phyloP scores from a whole-genome alignment of 2,888 invertebrate genomes.

The Drosophila maculinotata region DNA sequence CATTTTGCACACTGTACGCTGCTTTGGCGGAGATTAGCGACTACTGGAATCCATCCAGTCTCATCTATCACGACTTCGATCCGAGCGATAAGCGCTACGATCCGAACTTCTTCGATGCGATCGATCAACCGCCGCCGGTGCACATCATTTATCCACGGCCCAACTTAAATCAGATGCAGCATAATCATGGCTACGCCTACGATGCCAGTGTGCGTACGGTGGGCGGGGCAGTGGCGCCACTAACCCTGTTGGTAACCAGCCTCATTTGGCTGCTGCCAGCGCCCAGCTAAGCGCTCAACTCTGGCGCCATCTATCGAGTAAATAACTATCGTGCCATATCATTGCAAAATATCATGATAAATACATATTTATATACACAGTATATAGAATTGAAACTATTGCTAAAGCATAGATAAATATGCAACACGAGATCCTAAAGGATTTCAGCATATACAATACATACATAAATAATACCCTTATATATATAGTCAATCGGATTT shows the following conservation, averaged over 20 bases:
- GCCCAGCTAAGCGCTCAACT: constrained; percentile 56
- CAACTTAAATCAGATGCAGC: constrained; percentile 65
- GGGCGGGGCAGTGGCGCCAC: constrained; percentile 32
- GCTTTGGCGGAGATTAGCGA: constrained; percentile 34
- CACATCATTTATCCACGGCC: constrained; percentile 90
- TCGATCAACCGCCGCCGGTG: constrained; percentile 89
- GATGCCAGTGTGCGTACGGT: constrained; percentile 29
- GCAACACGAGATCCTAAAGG: constrained; percentile 22
- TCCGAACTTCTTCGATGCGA: constrained; percentile 87
- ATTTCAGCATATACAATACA: constrained; percentile 26
- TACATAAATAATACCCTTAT: not conserved
- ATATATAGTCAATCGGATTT: constrained; percentile 28
- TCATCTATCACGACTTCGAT: constrained; percentile 87
- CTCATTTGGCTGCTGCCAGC: constrained; percentile 48
- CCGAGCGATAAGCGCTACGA: constrained; percentile 82
- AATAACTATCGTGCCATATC: constrained; percentile 74
- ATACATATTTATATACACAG: constrained; percentile 36
- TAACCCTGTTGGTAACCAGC: constrained; percentile 37
- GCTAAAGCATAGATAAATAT: constrained; percentile 28
- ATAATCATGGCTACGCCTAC: constrained; percentile 38
- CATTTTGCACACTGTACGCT: constrained; percentile 7
- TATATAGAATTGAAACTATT: constrained; percentile 27
- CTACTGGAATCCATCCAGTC: constrained; percentile 88
- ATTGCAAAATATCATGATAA: constrained; percentile 67
- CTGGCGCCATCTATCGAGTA: constrained; percentile 8